Evolutionary conservation across 2,888 invertebrate species (phyloP).

Genomic region (Bibio marci): DNA sequence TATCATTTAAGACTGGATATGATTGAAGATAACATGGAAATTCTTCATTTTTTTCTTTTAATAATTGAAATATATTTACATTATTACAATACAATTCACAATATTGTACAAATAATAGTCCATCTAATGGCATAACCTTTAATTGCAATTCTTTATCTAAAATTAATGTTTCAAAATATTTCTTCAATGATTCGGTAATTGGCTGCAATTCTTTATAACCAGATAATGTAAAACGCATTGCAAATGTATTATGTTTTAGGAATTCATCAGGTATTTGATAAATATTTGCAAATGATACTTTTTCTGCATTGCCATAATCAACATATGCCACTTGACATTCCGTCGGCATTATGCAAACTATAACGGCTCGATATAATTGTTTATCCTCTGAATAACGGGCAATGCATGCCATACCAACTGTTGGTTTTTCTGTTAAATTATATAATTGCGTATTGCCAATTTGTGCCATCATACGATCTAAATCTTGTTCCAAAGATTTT

Average conservation of each 20-base stretch:
- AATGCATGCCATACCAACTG: conserved; percentile 60
- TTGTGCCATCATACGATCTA: conserved; percentile 53
- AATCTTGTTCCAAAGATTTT: conserved; percentile 36
- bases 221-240: conserved; percentile 54
- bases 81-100: conserved; percentile 42
- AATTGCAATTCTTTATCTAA: conserved; percentile 43
- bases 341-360: conserved; percentile 51
- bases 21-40: conserved; percentile 19
- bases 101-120: conserved; percentile 54
- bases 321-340: conserved; percentile 64
- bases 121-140: conserved; percentile 49
- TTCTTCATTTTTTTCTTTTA: conserved; percentile 19
- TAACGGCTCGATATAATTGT: conserved; percentile 56
- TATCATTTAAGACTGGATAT: conserved; percentile 18
- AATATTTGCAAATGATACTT: conserved; percentile 49
- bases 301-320: conserved; percentile 64
- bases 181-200: conserved; percentile 41
- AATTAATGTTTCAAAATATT: conserved; percentile 52
- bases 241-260: conserved; percentile 54
- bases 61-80: conserved; percentile 19
- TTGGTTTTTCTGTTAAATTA: conserved; percentile 45
- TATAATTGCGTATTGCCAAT: conserved; percentile 46
- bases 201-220: conserved; percentile 45
- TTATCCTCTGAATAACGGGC: conserved; percentile 53
- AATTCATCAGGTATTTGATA: conserved; percentile 59